Conservation (phyloP, 2,113 vertebrate genomes). For the Scytalopus superciliaris region DNA sequence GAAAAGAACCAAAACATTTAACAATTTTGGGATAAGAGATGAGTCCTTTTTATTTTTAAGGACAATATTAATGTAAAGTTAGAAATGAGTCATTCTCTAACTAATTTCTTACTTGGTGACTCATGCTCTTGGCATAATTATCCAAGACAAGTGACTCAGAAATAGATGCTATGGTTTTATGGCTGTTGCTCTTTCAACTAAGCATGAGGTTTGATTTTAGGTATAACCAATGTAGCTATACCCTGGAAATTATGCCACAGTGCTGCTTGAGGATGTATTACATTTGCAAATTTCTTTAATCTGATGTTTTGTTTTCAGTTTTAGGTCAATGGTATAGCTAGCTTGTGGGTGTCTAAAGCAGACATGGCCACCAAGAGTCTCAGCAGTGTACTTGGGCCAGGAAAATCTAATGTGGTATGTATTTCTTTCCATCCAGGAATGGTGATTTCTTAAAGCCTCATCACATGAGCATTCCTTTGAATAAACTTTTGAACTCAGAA, state of each 20-base stretch:
- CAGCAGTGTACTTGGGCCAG: slow-evolving; percentile 68
- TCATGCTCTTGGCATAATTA: not conserved
- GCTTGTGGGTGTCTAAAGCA: slow-evolving; percentile 73
- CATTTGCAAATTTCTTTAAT: not conserved
- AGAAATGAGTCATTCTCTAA: not conserved
- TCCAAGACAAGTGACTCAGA: not conserved
- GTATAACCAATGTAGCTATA: not conserved
- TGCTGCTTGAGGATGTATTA: not conserved
- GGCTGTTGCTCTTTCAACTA: not conserved
- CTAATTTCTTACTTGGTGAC: slow-evolving; percentile 6
- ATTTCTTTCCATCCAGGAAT: slow-evolving; percentile 70
- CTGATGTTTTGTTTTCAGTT: slow-evolving; percentile 6
- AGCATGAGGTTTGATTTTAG: not conserved
- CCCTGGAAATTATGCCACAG: not conserved
- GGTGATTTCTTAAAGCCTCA: slow-evolving; percentile 70
- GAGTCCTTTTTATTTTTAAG: not conserved
- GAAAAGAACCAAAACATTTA: not conserved
- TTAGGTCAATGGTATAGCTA: slow-evolving; percentile 71
- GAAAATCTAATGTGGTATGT: slow-evolving; percentile 61
- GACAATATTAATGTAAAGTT: slow-evolving; percentile 6
- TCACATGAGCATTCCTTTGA: slow-evolving; percentile 63
- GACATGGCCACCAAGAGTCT: slow-evolving; percentile 73
- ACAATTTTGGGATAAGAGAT: not conserved
- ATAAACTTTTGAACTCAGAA: slow-evolving; percentile 67
- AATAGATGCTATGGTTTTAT: not conserved